Evolutionary conservation across 2,113 vertebrate species (phyloP), one percentile per base, ranked within the genome.

Genomic region (Cinclus mexicanus): DNA sequence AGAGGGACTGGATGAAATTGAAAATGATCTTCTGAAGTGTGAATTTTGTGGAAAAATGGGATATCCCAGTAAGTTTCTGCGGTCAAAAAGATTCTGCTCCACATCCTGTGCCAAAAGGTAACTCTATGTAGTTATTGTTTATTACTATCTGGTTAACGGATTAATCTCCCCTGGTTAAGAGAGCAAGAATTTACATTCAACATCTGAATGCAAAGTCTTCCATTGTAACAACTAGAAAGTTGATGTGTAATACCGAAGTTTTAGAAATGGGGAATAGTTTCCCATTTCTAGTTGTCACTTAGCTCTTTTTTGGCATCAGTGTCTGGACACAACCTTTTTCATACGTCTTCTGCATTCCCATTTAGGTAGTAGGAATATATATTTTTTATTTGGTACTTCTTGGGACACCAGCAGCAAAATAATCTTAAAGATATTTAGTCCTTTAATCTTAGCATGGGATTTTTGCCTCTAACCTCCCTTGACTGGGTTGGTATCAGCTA

Each of bases 21-120:
- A 97, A 97, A 98, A 85, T 94, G 98, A 98, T 89, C 98, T 99
- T 90, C 98, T 99, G 61, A 99, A 99, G 97, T 99, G 99, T 96
- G 99, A 99, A 98, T 99, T 99, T 97, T 99, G 99, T 93, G 99
- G 98, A 15, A 99, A 99, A 97, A 98, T 98, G 98, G 99, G 99
- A 57, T 99, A 99, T 89, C 98, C 99, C 18, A 98, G 98, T 98
- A 99, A 99, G 88, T 99, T 99, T 98, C 98, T 98, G 72, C 97
- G 99, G 76, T 99, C 99, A 92, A 99, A 99, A 71, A 98, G 99
- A 88, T 99, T 99, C 98, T 99, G 99, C 96, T 99, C 99, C 83
- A 99, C 98, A 89, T 99, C 99, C 78, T 99, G 99, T 97, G 99
- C 99, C 64, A 99, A 99, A 96, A 99, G 99, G 99, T 98, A 98